phyloP scores from a whole-genome alignment of 53 echinoderm and acorn worm species.

The Echinarachnius parma region DNA sequence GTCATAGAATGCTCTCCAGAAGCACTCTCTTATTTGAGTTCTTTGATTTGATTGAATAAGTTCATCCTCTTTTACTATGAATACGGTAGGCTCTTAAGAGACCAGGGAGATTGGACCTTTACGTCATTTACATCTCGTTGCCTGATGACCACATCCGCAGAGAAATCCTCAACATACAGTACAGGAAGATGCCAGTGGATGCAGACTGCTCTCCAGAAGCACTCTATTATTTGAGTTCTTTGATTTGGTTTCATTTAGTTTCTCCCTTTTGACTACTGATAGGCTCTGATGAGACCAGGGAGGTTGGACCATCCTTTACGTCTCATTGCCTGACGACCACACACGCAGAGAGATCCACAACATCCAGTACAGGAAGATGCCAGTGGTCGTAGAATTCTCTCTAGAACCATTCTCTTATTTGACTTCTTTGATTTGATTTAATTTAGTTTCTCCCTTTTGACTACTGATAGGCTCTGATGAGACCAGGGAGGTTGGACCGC shows the following conservation, averaged over 20 bases:
- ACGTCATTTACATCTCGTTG: constrained; percentile 81
- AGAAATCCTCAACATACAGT: constrained; percentile 89
- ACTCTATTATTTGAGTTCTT: no score
- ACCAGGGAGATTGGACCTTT: constrained; percentile 87
- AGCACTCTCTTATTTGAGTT: no score
- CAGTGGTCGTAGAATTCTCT: constrained; percentile 57
- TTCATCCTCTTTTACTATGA: no score
- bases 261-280: not conserved
- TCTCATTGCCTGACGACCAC: constrained; percentile 71
- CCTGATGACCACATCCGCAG: constrained; percentile 70
- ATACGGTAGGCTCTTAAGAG: constrained; percentile 93
- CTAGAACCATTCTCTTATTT: no score
- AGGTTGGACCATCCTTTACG: constrained; percentile 85
- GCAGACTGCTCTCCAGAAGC: constrained; percentile 58
- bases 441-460: not conserved
- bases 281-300: constrained; percentile 94
- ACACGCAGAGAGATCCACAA: constrained; percentile 78
- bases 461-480: constrained; percentile 71
- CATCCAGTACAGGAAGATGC: constrained; percentile 87
- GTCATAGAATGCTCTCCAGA: constrained; percentile 58
- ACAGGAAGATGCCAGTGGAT: constrained; percentile 70
- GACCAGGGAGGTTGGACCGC: constrained; percentile 90
- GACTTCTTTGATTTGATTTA: no score
- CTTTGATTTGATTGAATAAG: no score
- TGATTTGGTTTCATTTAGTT: no score